Evolutionary conservation across 2,888 invertebrate genomes (phyloP), one percentile per base, ranked within the genome.

Genomic region (Hypsopygia costalis): DNA sequence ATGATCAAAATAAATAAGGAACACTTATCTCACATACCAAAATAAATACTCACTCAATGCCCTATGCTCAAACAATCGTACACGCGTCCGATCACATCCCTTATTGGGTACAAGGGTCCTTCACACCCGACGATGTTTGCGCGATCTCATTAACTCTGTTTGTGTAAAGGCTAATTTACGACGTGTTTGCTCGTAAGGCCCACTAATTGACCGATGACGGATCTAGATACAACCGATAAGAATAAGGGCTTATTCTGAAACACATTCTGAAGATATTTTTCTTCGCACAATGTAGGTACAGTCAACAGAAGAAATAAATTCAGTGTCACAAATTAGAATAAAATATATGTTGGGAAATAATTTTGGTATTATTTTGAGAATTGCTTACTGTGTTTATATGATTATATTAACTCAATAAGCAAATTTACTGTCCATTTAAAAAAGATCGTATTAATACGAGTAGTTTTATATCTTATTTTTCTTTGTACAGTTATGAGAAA

Each of bases 81-180:
- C 78, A 79, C 53, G 66, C 63, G 61, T 69, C 50, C 55, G 62
- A 74, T 71, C 58, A 44, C 59, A 58, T 52, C 72, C 78, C 78
- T 76, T 80, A 86, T 83, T 82, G 76, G 77, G 55, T 75, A 81
- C 81, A 81, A 82, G 82, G 74, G 78, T 81, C 75, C 73, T 80
- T 72, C 69, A 62, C 62, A 67, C 69, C 65, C 54, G 52, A 65
- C 57, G 48, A 52, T 83, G 85, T 85, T 82, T 81, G 78, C 73
- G 51, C 55, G 61, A 61, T 63, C 80, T 86, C 86, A 83, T 87
- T 83, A 81, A 72, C 62, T 67, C 47, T 83, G 86, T 83, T 83
- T 82, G 83, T 72, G 72, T 71, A 68, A 60, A 61, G 56, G 62
- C 70, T 81, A 76, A 86, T 86, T 88, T 86, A 86, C 86, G 85